These are phyloP conservation scores for Scrobipalpa costella DNA, from an alignment of 2,888 invertebrate genomes.

Conservation along the genomic window DNA sequence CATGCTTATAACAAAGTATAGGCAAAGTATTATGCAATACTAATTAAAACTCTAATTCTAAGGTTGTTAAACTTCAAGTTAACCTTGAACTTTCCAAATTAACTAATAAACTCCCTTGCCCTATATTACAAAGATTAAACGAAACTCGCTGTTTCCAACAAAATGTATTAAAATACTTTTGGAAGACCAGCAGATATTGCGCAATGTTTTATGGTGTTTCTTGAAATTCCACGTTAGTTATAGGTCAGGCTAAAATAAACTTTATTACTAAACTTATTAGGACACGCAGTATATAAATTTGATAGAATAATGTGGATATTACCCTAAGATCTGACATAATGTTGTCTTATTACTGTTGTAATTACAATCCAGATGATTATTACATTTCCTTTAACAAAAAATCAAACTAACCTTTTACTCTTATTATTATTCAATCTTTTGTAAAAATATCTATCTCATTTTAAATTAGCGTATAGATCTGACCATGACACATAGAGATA, in stretches of 20 bases:
- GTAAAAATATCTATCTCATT: too few species aligned
- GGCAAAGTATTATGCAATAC: too few species aligned
- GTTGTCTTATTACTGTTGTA: too few species aligned
- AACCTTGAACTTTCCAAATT: neutral
- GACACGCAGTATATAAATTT: conserved; percentile 53
- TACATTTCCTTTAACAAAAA: neutral
- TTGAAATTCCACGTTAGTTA: conserved; percentile 55
- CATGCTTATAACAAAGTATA: too few species aligned
- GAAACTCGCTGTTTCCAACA: neutral
- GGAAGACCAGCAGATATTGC: conserved; percentile 51
- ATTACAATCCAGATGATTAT: too few species aligned
- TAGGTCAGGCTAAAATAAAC: conserved; percentile 71
- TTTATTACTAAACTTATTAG: conserved; percentile 67
- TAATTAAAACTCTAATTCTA: too few species aligned
- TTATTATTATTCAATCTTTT: neutral
- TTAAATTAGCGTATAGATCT: neutral
- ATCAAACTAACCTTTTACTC: neutral
- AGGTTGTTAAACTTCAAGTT: too few species aligned
- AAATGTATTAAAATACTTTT: conserved; percentile 9
- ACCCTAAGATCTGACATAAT: neutral
- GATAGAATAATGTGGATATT: conserved; percentile 45
- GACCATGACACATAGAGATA: neutral
- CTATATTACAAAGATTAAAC: neutral
- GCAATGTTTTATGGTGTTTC: conserved; percentile 66
- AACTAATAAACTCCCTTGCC: neutral